A percentile compares a stretch with the other conserved stretches of the same genome.
phyloP scores from a whole-genome alignment of 37 sponge, comb jelly and placozoan species.

The Corticium candelabrum region DNA sequence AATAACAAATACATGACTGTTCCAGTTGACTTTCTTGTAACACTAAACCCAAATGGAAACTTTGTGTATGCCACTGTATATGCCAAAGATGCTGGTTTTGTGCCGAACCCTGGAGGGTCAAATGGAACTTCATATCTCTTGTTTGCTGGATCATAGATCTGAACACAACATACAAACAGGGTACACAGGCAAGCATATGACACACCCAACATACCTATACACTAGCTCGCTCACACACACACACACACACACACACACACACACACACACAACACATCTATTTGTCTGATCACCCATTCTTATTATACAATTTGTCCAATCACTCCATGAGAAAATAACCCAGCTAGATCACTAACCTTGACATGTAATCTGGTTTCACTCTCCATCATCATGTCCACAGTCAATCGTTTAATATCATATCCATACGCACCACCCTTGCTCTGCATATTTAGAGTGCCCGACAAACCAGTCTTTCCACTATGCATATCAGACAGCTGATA shows the following conservation, averaged over 20 bases:
- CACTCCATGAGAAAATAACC: too few relatives aligned
- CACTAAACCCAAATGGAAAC: conserved; percentile 16
- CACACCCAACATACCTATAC: too few relatives aligned
- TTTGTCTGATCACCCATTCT: too few relatives aligned
- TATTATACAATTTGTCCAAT: too few relatives aligned
- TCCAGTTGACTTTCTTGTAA: conserved; percentile 3
- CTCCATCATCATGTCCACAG: not conserved
- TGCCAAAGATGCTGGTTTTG: not conserved
- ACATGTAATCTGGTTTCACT: not conserved
- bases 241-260: too few relatives aligned
- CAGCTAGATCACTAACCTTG: not conserved
- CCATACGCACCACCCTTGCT: not conserved
- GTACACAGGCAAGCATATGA: too few relatives aligned
- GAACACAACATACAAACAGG: not conserved
- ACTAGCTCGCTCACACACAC: too few relatives aligned
- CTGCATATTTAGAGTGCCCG: not conserved
- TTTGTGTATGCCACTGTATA: not conserved
- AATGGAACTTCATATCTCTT: not conserved
- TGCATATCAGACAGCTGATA: not conserved
- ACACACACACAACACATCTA: too few relatives aligned
- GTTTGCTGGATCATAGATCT: not conserved
- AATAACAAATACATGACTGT: too few relatives aligned
- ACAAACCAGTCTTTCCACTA: not conserved
- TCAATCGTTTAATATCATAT: not conserved
- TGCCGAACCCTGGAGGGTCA: not conserved